Percentiles rank a stretch among this genome's conserved stretches.
Evolutionary conservation across 2,888 invertebrate species (phyloP).

Genomic region (Eustalomyia histrio): DNA sequence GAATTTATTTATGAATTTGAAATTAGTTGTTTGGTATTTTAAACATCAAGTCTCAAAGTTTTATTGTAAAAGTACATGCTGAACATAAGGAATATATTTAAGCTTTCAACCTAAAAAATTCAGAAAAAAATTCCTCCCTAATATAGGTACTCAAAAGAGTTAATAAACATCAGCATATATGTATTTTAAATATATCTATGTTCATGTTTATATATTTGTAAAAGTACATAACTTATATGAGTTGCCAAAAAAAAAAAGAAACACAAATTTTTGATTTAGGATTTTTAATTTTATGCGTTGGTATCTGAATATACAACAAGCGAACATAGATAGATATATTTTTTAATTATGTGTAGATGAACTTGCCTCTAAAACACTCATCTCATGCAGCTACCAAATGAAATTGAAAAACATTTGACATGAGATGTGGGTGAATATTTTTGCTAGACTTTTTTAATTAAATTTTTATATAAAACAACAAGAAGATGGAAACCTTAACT

Average conservation of each 20-base stretch:
- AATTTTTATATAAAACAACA: constrained; percentile 41
- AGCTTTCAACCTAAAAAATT: too few species aligned
- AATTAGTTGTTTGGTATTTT: too few species aligned
- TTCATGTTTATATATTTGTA: too few species aligned
- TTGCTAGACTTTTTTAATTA: constrained; percentile 64
- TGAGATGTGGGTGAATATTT: constrained; percentile 49
- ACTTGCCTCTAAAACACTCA: constrained; percentile 26
- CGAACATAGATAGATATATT: constrained; percentile 32
- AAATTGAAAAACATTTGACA: constrained; percentile 53
- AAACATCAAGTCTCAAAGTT: too few species aligned
- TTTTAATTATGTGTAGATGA: constrained; percentile 63
- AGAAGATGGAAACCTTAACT: background rate
- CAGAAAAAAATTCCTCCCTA: too few species aligned
- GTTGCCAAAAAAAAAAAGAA: constrained; percentile 41
- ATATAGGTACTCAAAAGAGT: constrained; percentile 25
- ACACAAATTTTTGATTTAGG: constrained; percentile 65
- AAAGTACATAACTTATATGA: constrained; percentile 50
- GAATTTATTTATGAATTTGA: too few species aligned
- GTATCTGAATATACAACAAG: constrained; percentile 17
- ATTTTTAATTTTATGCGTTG: constrained; percentile 66
- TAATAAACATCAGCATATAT: constrained; percentile 33
- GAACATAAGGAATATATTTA: too few species aligned
- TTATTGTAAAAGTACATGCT: too few species aligned
- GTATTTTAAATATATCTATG: too few species aligned
- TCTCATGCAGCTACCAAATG: constrained; percentile 1